Evolutionary conservation across 2,797 vertebrate genomes (phyloP), one percentile per base, ranked within the genome.

Genomic region (Chromis chromis): DNA sequence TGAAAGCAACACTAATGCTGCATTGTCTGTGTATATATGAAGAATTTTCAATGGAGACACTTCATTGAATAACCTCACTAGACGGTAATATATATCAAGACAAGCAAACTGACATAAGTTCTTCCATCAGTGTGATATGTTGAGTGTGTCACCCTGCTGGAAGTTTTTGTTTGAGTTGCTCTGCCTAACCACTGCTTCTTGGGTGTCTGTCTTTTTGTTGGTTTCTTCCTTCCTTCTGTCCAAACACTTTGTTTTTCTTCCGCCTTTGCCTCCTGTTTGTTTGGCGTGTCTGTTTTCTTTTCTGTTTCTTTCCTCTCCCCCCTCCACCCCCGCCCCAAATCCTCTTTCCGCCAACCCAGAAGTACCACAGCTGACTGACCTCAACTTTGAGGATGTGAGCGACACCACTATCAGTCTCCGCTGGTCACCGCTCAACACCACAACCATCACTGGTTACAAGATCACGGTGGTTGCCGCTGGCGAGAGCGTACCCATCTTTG

Each of bases 381-480:
- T 99, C 93, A 96, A 93, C 93, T 98, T 97, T 92, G 94, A 96
- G 89, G 96, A 98, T 46, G 95, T 98, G 93, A 97, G 96, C 65
- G 97, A 99, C 93, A 96, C 96, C 50, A 97, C 95, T 72, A 98
- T 99, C 91, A 96, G 96, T 84, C 95, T 99, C 89, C 94, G 94
- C 92, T 99, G 98, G 98, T 96, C 95, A 28, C 98, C 98, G 3
- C 83, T 98, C 93, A 98, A 97, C 87, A 92, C 94, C 86, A 96
- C 97, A 36, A 86, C 95, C 79, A 88, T 99, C 93, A 99, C 97
- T 14, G 98, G 98, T 46, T 99, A 99, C 94, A 96, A 95, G 91
- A 96, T 99, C 94, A 98, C 96, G 0, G 98, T 99, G 93, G 92
- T 96, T 88, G 96, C 96, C 0, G 96, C 97, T 40, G 98, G 98